Evolutionary conservation across 2,797 vertebrate genomes (phyloP).

Genomic region (Tauraco hartlaubi): DNA sequence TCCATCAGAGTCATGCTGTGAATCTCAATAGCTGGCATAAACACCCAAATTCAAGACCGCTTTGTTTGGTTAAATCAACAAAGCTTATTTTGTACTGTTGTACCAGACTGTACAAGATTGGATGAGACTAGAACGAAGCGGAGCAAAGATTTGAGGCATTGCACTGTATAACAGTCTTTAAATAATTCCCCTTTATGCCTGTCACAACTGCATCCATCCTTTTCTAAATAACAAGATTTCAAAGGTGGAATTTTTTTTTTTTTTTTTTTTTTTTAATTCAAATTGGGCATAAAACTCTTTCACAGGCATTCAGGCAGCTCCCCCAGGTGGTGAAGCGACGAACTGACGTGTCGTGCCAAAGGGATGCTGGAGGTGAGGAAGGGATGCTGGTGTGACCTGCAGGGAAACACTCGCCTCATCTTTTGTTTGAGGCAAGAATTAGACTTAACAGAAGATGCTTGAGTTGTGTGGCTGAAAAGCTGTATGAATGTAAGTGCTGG

Average conservation of each 20-base stretch:
- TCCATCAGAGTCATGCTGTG: not conserved
- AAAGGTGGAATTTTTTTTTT: not conserved
- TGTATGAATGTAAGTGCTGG: not conserved
- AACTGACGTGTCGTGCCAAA: not conserved
- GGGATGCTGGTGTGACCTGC: not conserved
- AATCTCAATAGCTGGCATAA: slow-evolving; percentile 21
- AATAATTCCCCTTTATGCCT: not conserved
- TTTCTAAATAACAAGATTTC: not conserved
- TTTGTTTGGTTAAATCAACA: slow-evolving; percentile 54
- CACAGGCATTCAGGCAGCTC: slow-evolving; percentile 28
- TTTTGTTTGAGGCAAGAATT: not conserved
- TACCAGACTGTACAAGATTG: slow-evolving; percentile 1
- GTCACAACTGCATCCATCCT: not conserved
- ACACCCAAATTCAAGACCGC: not conserved
- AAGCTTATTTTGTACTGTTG: not conserved
- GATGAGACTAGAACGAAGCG: not conserved
- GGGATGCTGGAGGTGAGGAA: not conserved
- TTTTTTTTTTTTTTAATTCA: not conserved
- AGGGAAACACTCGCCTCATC: fast-evolving
- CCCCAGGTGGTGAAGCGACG: slow-evolving; percentile 43
- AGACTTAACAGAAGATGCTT: not conserved
- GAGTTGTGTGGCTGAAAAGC: not conserved
- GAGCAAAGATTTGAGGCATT: not conserved
- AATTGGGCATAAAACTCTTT: not conserved
- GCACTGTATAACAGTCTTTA: not conserved